A percentile compares a stretch with the other conserved stretches of the same genome.
phyloP scores from a whole-genome alignment of 2,888 invertebrate genomes.

The Argynnis bischoffii region DNA sequence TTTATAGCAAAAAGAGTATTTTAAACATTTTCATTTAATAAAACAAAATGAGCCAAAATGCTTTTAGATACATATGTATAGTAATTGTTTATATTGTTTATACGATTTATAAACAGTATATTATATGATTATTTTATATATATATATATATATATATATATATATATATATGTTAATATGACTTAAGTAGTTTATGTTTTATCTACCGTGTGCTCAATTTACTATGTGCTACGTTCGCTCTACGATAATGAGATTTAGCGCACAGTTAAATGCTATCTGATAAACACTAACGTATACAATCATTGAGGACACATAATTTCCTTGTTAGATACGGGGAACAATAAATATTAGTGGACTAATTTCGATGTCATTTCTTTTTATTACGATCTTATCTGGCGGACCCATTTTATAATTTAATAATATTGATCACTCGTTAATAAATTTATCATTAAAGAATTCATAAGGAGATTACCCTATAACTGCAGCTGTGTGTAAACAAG shows the following conservation, averaged over 20 bases:
- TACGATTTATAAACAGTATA: no score
- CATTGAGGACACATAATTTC: slow-evolving; percentile 58
- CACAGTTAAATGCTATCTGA: slow-evolving; percentile 22
- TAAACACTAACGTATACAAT: slow-evolving; percentile 44
- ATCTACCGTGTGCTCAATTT: slow-evolving; percentile 35
- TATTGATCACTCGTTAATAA: neutral
- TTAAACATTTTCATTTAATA: no score
- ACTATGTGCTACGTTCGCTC: slow-evolving; percentile 19
- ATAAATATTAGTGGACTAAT: neutral
- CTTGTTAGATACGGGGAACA: slow-evolving; percentile 53
- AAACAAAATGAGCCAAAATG: no score
- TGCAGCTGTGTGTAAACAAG: slow-evolving; percentile 25
- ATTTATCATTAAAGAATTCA: neutral
- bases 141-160: slow-evolving; percentile 53
- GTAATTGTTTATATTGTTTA: no score
- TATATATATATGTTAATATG: slow-evolving; percentile 54
- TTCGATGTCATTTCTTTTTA: slow-evolving; percentile 5
- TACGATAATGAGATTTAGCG: slow-evolving; percentile 37
- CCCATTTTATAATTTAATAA: slow-evolving; percentile 4
- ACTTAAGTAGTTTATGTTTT: slow-evolving; percentile 56
- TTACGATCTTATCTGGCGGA: neutral
- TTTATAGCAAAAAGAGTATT: no score
- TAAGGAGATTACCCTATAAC: neutral
- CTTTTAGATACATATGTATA: no score
- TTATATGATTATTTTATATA: slow-evolving; percentile 48